Conservation (phyloP, 2,797 vertebrate genomes). For the Glossophaga mutica region DNA sequence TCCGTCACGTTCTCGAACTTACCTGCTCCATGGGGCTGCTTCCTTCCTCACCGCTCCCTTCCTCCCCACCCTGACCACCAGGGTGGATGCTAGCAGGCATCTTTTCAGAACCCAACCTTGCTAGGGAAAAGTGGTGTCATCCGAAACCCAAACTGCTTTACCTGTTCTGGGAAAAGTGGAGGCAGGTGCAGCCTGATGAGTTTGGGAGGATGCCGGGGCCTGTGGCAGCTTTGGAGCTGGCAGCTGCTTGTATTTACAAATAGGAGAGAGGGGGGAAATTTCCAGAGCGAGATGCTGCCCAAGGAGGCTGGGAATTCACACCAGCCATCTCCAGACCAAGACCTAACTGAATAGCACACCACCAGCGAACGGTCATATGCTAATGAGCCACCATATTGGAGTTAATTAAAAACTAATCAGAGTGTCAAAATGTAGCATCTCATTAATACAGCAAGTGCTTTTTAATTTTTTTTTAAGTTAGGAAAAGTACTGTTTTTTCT, state of each 20-base stretch:
- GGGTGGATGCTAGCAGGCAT: not conserved
- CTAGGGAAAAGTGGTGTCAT: not conserved
- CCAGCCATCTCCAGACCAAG: slow-evolving; percentile 43
- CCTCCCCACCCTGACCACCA: not conserved
- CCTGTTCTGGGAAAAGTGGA: slow-evolving; percentile 59
- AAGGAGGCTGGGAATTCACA: slow-evolving; percentile 5
- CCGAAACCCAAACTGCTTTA: slow-evolving; percentile 22
- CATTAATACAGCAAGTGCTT: not conserved
- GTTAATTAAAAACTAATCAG: slow-evolving; percentile 67
- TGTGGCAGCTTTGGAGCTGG: not conserved
- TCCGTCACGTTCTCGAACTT: not conserved
- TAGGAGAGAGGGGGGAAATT: slow-evolving; percentile 17
- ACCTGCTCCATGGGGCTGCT: slow-evolving; percentile 14
- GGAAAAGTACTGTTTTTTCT: not conserved
- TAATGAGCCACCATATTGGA: slow-evolving; percentile 51
- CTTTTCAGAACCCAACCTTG: not conserved
- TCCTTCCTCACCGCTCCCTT: not conserved
- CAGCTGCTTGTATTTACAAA: slow-evolving; percentile 57
- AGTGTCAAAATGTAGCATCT: slow-evolving; percentile 4
- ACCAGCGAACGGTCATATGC: not conserved
- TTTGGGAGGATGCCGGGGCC: slow-evolving; percentile 35
- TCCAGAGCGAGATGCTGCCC: slow-evolving; percentile 39
- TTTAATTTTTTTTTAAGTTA: not conserved
- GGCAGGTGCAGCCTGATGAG: slow-evolving; percentile 54
- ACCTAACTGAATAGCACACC: slow-evolving; percentile 19